Conservation (phyloP, 1,140 invertebrate species). For the Drosophila azteca region DNA sequence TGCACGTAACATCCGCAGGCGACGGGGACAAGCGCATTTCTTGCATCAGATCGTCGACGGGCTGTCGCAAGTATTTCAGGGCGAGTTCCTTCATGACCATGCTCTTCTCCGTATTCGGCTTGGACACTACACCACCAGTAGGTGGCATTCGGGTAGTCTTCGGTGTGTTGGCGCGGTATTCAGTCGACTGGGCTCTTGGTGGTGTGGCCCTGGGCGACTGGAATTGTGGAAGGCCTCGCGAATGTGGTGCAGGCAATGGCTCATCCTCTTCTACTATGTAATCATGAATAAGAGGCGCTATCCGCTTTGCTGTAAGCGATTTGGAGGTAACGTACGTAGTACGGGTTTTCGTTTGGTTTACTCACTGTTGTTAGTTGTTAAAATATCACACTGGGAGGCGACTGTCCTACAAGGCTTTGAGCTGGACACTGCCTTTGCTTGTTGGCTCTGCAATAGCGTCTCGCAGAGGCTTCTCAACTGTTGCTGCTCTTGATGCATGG, state of each 20-base stretch:
- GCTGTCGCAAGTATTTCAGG: conserved; percentile 73
- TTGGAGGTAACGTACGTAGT: background rate
- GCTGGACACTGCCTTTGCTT: conserved; percentile 9
- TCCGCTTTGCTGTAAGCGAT: conserved; percentile 32
- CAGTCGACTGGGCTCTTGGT: conserved; percentile 72
- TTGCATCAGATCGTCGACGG: conserved; percentile 70
- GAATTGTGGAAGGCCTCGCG: conserved; percentile 39
- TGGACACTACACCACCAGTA: conserved; percentile 25
- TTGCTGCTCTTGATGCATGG: conserved; percentile 61
- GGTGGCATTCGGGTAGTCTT: conserved; percentile 25
- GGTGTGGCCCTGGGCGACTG: conserved; percentile 56
- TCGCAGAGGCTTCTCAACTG: conserved; percentile 52
- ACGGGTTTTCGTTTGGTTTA: background rate
- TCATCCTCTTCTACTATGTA: conserved; percentile 68
- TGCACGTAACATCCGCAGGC: background rate
- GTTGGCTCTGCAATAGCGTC: conserved; percentile 26
- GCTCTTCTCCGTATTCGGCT: conserved; percentile 68
- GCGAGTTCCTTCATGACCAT: conserved; percentile 81
- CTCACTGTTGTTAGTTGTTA: conserved; percentile 47
- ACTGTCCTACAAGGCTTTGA: conserved; percentile 39
- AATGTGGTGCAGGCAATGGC: conserved; percentile 5
- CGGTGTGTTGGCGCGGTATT: conserved; percentile 60
- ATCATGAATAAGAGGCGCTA: conserved; percentile 59
- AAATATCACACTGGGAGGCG: conserved; percentile 53
- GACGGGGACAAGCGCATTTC: conserved; percentile 51